A percentile compares a stretch with the other conserved stretches of the same genome.
These are phyloP conservation scores for Oreotragus oreotragus DNA, from an alignment of 2,113 vertebrate species.

Conservation along the genomic window DNA sequence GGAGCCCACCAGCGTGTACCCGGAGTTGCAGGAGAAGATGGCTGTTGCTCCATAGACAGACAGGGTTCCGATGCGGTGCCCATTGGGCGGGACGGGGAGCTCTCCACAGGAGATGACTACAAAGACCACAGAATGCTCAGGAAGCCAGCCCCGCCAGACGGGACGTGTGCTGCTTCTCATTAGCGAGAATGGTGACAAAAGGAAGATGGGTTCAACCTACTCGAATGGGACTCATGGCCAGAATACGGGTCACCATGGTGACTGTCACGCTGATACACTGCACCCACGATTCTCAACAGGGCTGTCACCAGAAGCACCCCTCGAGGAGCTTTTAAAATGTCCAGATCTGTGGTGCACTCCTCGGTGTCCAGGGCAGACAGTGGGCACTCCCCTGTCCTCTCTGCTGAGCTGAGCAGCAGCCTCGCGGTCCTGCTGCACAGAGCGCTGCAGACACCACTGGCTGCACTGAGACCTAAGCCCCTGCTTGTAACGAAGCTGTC, in stretches of 20 bases:
- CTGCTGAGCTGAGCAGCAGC: background rate
- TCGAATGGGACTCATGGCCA: background rate
- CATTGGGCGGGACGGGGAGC: constrained; percentile 91
- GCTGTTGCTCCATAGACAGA: constrained; percentile 93
- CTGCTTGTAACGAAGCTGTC: background rate
- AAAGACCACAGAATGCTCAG: background rate
- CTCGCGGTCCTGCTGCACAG: background rate
- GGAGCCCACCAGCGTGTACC: constrained; percentile 96
- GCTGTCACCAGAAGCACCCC: background rate
- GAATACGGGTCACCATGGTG: background rate
- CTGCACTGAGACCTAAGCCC: background rate
- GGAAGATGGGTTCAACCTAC: background rate
- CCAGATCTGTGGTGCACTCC: background rate
- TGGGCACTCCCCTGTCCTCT: too few species aligned
- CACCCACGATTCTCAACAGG: background rate
- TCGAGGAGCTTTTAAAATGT: background rate
- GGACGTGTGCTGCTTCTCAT: accelerated
- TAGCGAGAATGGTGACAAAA: background rate
- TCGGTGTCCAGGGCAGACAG: background rate
- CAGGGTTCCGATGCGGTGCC: constrained; percentile 95
- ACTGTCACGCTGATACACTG: too few species aligned
- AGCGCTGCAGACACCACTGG: background rate
- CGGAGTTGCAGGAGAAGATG: constrained; percentile 98
- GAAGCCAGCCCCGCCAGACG: accelerated
- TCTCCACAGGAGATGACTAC: constrained; percentile 97